phyloP scores from a whole-genome alignment of 2,888 invertebrate species.

The Ceriagrion tenellum region DNA sequence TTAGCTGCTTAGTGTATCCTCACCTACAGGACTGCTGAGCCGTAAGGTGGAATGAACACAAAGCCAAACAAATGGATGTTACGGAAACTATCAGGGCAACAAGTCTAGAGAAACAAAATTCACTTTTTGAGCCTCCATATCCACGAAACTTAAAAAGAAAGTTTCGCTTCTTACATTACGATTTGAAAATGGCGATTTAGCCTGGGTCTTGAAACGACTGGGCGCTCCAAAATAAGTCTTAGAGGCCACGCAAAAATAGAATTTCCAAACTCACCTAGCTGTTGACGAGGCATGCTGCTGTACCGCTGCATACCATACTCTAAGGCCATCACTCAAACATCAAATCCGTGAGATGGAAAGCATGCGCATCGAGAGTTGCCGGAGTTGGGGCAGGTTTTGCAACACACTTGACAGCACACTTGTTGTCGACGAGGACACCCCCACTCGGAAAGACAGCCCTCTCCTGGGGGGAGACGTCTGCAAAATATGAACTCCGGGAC shows the following conservation, averaged over 20 bases:
- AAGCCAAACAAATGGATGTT: too few species aligned
- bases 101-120: too few species aligned
- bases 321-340: slow-evolving; percentile 58
- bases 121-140: too few species aligned
- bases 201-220: neutral
- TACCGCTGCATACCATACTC: slow-evolving; percentile 66
- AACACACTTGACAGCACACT: slow-evolving; percentile 21
- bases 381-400: neutral
- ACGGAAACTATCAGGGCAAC: too few species aligned
- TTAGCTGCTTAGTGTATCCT: too few species aligned
- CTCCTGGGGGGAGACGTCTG: neutral
- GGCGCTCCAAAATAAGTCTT: neutral
- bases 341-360: slow-evolving; percentile 15
- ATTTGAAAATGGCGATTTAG: neutral
- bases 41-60: too few species aligned
- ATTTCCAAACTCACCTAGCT: slow-evolving; percentile 23
- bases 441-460: neutral
- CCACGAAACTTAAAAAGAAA: too few species aligned
- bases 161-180: too few species aligned
- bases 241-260: neutral
- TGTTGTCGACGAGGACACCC: neutral
- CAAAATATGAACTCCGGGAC: neutral
- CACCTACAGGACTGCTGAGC: too few species aligned
- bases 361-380: neutral
- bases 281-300: slow-evolving; percentile 67